Percentiles rank a stretch among this genome's conserved stretches.
These are phyloP conservation scores for Heliconius aoede DNA, from an alignment of 2,888 invertebrate species.

Conservation along the genomic window DNA sequence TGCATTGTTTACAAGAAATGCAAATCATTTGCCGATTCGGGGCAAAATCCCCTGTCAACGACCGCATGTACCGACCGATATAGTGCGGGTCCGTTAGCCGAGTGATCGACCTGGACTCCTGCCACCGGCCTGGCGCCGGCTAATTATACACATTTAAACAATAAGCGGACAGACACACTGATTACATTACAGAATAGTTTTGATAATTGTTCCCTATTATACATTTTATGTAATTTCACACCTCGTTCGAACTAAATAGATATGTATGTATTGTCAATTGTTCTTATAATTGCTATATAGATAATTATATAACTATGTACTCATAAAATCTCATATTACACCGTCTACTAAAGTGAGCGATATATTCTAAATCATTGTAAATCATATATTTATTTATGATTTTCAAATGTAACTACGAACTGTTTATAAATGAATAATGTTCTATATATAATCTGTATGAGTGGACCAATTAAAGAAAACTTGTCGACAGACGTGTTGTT, in stretches of 20 bases:
- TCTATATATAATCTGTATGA: constrained; percentile 43
- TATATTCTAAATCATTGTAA: neutral
- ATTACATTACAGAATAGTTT: neutral
- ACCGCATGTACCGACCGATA: constrained; percentile 67
- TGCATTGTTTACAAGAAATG: constrained; percentile 52
- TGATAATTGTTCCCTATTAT: neutral
- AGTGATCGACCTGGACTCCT: constrained; percentile 81
- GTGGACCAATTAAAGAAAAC: constrained; percentile 39
- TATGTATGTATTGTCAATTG: neutral
- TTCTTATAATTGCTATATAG: too few relatives aligned
- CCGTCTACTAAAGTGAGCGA: neutral
- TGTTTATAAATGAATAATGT: constrained; percentile 46
- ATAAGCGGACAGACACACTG: constrained; percentile 64
- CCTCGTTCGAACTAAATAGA: constrained; percentile 35
- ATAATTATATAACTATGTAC: neutral
- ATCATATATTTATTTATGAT: neutral
- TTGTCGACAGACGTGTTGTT: constrained; percentile 46
- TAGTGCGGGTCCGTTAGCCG: constrained; percentile 77
- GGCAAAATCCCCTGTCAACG: constrained; percentile 76
- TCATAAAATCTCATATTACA: neutral
- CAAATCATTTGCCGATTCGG: constrained; percentile 62
- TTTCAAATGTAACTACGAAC: constrained; percentile 46
- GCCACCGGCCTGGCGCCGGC: constrained; percentile 74
- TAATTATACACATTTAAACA: constrained; percentile 72
- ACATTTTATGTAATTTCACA: constrained; percentile 50